These are phyloP conservation scores for Pachydiplax longipennis DNA, from an alignment of 2,888 invertebrate species.

Conservation along the genomic window DNA sequence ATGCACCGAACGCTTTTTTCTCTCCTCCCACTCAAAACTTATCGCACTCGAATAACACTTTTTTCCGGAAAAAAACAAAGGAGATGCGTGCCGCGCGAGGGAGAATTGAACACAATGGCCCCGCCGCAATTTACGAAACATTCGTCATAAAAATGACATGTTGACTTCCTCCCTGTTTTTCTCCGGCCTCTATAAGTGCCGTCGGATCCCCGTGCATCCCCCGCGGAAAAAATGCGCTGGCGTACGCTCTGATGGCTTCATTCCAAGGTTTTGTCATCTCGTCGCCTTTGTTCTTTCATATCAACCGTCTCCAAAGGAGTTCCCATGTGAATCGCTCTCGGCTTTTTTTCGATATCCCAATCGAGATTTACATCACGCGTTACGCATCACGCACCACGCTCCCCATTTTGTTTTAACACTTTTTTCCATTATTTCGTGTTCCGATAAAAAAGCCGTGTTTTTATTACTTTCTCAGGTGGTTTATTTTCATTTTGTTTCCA, in stretches of 20 bases:
- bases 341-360: background rate
- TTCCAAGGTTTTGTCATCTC: background rate
- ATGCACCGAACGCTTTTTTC: background rate
- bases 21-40: background rate
- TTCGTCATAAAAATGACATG: slow-evolving; percentile 40
- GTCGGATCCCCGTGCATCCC: background rate
- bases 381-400: too few species aligned
- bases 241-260: slow-evolving; percentile 16
- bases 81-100: background rate
- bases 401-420: background rate
- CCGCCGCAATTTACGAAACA: slow-evolving; percentile 5
- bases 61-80: background rate
- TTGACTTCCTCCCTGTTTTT: background rate
- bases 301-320: background rate
- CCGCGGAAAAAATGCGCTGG: background rate
- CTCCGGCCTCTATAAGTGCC: background rate
- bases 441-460: background rate
- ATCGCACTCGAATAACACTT: background rate
- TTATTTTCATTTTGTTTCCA: background rate
- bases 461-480: background rate
- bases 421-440: background rate
- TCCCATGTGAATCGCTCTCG: background rate
- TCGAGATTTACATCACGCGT: background rate
- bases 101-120: slow-evolving; percentile 24
- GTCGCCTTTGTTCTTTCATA: background rate